phyloP scores from a whole-genome alignment of 2,888 invertebrate species.

The Agonopterix heracliana region DNA sequence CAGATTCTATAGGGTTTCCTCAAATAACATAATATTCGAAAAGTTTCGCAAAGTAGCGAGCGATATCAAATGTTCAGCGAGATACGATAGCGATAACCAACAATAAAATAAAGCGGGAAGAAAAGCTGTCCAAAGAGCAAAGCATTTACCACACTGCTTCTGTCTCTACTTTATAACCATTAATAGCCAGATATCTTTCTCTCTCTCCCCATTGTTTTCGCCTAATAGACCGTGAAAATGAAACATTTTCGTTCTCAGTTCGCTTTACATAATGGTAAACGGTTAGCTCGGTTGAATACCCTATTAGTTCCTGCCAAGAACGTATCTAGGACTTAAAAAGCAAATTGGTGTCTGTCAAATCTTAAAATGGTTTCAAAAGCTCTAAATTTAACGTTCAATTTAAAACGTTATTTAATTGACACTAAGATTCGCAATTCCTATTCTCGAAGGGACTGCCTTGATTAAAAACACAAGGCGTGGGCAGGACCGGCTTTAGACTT shows the following conservation, averaged over 20 bases:
- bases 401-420: slow-evolving; percentile 44
- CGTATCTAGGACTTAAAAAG: not conserved
- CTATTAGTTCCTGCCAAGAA: too few species aligned
- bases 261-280: slow-evolving; percentile 6
- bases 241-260: slow-evolving; percentile 22
- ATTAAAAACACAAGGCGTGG: slow-evolving; percentile 43
- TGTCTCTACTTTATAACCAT: too few species aligned
- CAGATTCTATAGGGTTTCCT: too few species aligned
- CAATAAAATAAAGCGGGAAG: too few species aligned
- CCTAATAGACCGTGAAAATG: slow-evolving; percentile 34
- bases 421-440: slow-evolving; percentile 33
- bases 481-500: slow-evolving; percentile 6
- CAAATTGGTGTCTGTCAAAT: not conserved
- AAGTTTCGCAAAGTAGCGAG: too few species aligned
- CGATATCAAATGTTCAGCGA: too few species aligned
- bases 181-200: too few species aligned
- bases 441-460: slow-evolving; percentile 35
- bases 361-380: slow-evolving; percentile 16
- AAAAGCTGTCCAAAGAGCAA: too few species aligned
- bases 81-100: too few species aligned
- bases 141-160: not conserved
- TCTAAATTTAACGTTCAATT: not conserved
- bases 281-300: too few species aligned
- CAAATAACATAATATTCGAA: too few species aligned
- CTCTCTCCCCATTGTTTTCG: slow-evolving; percentile 24